These are phyloP conservation scores for Gastrophryne carolinensis DNA, from an alignment of 2,797 vertebrate genomes.

Conservation along the genomic window DNA sequence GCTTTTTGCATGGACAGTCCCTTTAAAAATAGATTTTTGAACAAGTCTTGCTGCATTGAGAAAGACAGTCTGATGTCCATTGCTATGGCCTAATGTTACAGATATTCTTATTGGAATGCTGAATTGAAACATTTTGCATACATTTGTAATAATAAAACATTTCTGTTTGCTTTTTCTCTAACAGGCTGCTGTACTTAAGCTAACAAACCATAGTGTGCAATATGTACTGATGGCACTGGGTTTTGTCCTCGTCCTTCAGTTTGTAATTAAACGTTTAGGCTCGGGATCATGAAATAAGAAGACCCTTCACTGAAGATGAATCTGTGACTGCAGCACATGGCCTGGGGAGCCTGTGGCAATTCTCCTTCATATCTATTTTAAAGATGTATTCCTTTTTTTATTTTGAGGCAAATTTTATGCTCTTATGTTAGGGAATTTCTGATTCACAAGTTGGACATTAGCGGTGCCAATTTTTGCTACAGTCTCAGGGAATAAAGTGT, in stretches of 20 bases:
- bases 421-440: background rate
- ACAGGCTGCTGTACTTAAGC: conserved; percentile 20
- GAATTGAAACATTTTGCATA: too few relatives aligned
- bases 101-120: too few relatives aligned
- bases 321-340: background rate
- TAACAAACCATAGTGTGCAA: conserved; percentile 27
- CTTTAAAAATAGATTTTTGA: too few relatives aligned
- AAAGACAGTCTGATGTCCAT: too few relatives aligned
- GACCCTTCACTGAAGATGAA: background rate
- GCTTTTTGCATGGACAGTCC: too few relatives aligned
- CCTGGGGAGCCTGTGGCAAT: background rate
- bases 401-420: background rate
- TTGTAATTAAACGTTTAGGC: background rate
- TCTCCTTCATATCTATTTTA: background rate
- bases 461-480: background rate
- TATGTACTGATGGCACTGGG: conserved; percentile 24
- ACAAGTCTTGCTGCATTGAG: too few relatives aligned
- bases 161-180: background rate
- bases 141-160: too few relatives aligned
- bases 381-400: background rate
- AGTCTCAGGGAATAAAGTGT: conserved; percentile 28
- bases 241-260: conserved; percentile 22
- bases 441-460: background rate
- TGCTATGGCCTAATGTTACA: too few relatives aligned
- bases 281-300: background rate